These are phyloP conservation scores for Aplysia californica DNA, from an alignment of 1,140 invertebrate genomes.

Conservation along the genomic window DNA sequence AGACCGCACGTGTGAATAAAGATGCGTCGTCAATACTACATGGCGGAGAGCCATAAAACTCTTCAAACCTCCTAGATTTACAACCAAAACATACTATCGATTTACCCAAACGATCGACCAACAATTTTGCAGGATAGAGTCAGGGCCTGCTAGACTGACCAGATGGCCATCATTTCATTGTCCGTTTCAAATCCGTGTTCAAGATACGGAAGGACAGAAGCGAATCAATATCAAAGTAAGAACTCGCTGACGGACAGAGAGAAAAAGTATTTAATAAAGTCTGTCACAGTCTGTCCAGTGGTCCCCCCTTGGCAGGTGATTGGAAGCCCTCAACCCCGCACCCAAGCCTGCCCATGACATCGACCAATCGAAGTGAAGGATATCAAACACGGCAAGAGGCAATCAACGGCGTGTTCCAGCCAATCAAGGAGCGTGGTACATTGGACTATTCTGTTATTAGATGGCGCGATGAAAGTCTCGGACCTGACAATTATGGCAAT, in stretches of 20 bases:
- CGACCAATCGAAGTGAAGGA: background rate
- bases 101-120: too few relatives aligned
- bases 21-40: too few relatives aligned
- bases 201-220: background rate
- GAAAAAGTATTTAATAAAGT: background rate
- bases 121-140: too few relatives aligned
- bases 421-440: constrained; percentile 2
- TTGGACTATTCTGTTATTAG: background rate
- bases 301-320: background rate
- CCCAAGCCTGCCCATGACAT: background rate
- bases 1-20: too few relatives aligned
- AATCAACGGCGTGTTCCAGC: background rate
- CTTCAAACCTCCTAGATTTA: too few relatives aligned
- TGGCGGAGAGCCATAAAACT: too few relatives aligned
- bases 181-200: too few relatives aligned
- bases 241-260: background rate
- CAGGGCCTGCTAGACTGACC: too few relatives aligned
- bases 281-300: background rate
- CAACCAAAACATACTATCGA: too few relatives aligned
- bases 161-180: too few relatives aligned
- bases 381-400: constrained; percentile 15
- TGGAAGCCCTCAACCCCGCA: background rate
- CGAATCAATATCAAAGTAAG: background rate
- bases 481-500: constrained; percentile 2
- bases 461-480: background rate